Evolutionary conservation across 2,797 vertebrate genomes (phyloP).

Genomic region (Enteromius unitaeniatus): DNA sequence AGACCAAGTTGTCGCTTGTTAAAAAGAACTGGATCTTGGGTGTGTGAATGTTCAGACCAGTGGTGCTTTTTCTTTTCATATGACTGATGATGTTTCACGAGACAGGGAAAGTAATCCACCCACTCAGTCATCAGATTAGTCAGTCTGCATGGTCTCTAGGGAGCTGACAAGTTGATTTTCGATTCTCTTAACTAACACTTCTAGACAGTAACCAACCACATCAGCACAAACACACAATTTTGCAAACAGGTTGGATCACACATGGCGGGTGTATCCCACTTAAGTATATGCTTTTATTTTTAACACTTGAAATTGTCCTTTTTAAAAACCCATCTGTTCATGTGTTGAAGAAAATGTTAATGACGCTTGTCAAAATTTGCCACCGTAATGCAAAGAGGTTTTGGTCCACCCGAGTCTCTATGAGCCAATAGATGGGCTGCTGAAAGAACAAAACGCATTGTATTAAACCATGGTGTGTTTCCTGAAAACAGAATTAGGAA

Average conservation of each 20-base stretch:
- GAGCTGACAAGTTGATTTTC: neutral
- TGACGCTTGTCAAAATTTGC: neutral
- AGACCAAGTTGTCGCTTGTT: constrained; percentile 8
- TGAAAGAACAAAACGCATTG: constrained; percentile 21
- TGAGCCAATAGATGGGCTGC: neutral
- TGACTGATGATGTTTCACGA: constrained; percentile 58
- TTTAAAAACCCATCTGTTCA: neutral
- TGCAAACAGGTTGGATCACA: neutral
- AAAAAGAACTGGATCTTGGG: neutral
- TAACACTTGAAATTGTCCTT: neutral
- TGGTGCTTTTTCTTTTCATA: constrained; percentile 53
- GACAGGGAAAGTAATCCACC: constrained; percentile 58
- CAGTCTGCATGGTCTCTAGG: constrained; percentile 10
- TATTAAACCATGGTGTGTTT: constrained; percentile 4
- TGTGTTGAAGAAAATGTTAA: neutral
- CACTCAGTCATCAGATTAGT: constrained; percentile 14
- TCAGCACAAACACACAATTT: neutral
- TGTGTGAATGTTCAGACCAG: constrained; percentile 10
- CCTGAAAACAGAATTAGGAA: neutral
- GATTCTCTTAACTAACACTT: neutral
- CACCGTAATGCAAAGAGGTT: neutral
- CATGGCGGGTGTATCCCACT: neutral
- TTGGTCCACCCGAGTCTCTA: neutral
- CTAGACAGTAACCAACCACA: neutral
- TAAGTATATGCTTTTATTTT: neutral